phyloP scores from a whole-genome alignment of 1,140 invertebrate genomes.

The Bombus huntii region DNA sequence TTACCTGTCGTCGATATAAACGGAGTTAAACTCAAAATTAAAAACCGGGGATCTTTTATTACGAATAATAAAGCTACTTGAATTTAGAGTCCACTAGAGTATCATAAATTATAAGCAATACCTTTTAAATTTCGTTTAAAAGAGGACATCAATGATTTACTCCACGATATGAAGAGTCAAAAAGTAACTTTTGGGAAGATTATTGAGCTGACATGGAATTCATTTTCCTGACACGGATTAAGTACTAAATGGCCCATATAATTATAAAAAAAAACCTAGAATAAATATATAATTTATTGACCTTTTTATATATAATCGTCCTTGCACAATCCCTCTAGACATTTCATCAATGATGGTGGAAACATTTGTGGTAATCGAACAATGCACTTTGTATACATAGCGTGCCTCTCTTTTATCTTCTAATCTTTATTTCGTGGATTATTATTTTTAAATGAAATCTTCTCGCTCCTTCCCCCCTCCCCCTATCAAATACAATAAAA shows the following conservation, averaged over 20 bases:
- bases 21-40: not conserved
- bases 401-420: too few relatives aligned
- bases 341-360: not conserved
- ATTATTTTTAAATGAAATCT: not conserved
- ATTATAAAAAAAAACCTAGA: not conserved
- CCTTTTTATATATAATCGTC: not conserved
- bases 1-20: too few relatives aligned
- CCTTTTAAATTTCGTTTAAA: too few relatives aligned
- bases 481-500: too few relatives aligned
- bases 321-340: not conserved
- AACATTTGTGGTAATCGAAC: not conserved
- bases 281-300: not conserved
- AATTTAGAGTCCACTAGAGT: not conserved
- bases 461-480: not conserved
- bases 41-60: not conserved
- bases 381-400: not conserved
- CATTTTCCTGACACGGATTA: too few relatives aligned
- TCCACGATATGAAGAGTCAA: not conserved
- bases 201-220: too few relatives aligned
- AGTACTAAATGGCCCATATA: not conserved
- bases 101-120: too few relatives aligned
- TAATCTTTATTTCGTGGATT: not conserved
- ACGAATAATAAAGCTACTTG: not conserved
- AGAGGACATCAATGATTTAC: not conserved
- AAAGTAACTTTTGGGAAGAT: too few relatives aligned